phyloP scores from a whole-genome alignment of 2,888 invertebrate species.

The Xylota segnis region DNA sequence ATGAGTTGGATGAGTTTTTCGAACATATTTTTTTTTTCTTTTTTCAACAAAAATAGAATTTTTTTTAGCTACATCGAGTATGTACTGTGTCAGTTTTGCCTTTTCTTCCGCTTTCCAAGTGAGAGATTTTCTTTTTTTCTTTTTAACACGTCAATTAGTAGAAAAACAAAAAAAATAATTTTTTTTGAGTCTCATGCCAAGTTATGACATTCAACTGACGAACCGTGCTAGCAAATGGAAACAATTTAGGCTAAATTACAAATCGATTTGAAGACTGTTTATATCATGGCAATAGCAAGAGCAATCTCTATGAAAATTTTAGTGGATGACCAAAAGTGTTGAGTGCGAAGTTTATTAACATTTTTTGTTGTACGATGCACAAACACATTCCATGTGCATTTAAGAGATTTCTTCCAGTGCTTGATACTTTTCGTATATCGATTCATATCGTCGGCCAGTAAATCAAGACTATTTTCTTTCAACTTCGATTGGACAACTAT shows the following conservation, averaged over 20 bases:
- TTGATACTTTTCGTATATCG: slow-evolving; percentile 5
- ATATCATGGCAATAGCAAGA: neutral
- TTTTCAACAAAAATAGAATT: slow-evolving; percentile 44
- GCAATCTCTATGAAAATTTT: too few species aligned
- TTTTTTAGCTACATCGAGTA: slow-evolving; percentile 35
- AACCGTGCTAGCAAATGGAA: neutral
- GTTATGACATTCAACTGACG: slow-evolving; percentile 21
- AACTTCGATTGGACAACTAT: slow-evolving; percentile 16
- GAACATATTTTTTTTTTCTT: neutral
- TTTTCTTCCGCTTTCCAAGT: slow-evolving; percentile 61
- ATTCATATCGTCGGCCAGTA: slow-evolving; percentile 14
- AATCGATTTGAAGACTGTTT: neutral
- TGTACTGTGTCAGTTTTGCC: slow-evolving; percentile 41
- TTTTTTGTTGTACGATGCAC: too few species aligned
- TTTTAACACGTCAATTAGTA: slow-evolving; percentile 45
- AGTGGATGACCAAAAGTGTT: too few species aligned
- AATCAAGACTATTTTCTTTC: slow-evolving; percentile 16
- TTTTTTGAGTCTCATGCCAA: slow-evolving; percentile 18
- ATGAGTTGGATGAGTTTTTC: slow-evolving; percentile 19
- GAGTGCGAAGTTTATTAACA: too few species aligned
- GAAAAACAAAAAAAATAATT: slow-evolving; percentile 1
- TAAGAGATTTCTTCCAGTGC: neutral
- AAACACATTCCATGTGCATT: neutral
- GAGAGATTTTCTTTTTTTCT: slow-evolving; percentile 18
- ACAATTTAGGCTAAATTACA: slow-evolving; percentile 9